Conservation (phyloP, 1,140 invertebrate species). For the Caligus rogercresseyi region DNA sequence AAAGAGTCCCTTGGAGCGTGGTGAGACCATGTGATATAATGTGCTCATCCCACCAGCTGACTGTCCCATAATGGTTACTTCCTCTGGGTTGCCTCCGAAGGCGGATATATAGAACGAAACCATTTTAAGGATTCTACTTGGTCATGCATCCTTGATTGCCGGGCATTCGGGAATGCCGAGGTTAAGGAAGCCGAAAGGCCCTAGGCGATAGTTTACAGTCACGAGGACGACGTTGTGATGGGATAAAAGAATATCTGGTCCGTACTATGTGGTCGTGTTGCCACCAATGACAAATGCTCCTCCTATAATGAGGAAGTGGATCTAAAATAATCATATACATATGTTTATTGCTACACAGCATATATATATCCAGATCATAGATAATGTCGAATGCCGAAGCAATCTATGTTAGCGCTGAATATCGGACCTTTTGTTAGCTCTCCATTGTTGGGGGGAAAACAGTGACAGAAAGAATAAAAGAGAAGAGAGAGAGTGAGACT, state of each 20-base stretch:
- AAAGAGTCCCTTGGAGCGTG: conserved; percentile 63
- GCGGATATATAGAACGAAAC: conserved; percentile 22
- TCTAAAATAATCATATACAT: too few relatives aligned
- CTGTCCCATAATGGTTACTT: conserved; percentile 23
- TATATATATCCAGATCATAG: too few relatives aligned
- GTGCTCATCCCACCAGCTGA: conserved; percentile 46
- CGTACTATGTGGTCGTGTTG: not conserved
- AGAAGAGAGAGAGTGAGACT: too few relatives aligned
- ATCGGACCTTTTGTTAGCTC: too few relatives aligned
- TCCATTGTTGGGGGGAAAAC: too few relatives aligned
- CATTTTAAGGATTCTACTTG: conserved; percentile 28
- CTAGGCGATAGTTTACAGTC: conserved; percentile 19
- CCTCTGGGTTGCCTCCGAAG: conserved; percentile 21
- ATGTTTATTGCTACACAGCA: too few relatives aligned
- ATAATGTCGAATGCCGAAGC: too few relatives aligned
- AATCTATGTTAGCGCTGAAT: too few relatives aligned
- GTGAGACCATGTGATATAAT: conserved; percentile 72
- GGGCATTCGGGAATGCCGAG: conserved; percentile 9
- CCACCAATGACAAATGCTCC: not conserved
- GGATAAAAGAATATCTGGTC: not conserved
- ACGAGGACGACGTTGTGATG: conserved; percentile 18
- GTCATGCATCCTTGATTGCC: conserved; percentile 17
- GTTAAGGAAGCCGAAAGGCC: conserved; percentile 19
- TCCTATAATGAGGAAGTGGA: too few relatives aligned
- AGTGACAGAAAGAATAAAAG: too few relatives aligned